Percentiles rank a stretch among this genome's conserved stretches.
These are phyloP conservation scores for Agonopterix subpropinquella DNA, from an alignment of 2,888 invertebrate species.

Conservation along the genomic window DNA sequence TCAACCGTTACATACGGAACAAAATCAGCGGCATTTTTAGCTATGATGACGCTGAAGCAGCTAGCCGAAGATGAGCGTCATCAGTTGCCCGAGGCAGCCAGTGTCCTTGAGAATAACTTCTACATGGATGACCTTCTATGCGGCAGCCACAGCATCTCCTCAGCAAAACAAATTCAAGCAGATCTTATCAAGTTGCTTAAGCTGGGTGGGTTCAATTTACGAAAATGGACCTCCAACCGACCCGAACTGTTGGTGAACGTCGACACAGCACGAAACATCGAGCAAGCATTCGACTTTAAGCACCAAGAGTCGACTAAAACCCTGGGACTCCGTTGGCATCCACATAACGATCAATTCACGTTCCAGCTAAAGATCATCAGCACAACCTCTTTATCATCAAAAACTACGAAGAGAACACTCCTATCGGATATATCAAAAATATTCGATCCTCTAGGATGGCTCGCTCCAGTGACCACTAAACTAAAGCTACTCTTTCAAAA, in stretches of 20 bases:
- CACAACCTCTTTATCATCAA: background rate
- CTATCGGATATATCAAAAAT: conserved; percentile 1
- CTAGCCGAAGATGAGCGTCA: conserved; percentile 1
- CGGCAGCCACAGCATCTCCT: background rate
- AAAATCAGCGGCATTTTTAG: conserved; percentile 1
- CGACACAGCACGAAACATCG: background rate
- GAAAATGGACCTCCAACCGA: conserved; percentile 11
- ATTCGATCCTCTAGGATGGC: conserved; percentile 3
- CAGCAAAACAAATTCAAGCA: background rate
- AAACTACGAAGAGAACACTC: background rate
- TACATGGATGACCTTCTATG: no score
- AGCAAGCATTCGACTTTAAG: conserved; percentile 3
- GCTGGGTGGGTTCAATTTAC: conserved; percentile 12
- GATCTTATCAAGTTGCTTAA: conserved; percentile 9
- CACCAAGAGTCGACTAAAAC: conserved; percentile 7
- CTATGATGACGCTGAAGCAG: conserved; percentile 2
- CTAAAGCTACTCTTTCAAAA: conserved; percentile 7
- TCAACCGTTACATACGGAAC: background rate
- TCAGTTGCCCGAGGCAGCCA: conserved; percentile 1
- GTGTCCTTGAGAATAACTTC: background rate
- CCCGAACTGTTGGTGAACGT: background rate
- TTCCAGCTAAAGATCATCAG: conserved; percentile 5
- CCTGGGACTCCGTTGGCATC: conserved; percentile 7
- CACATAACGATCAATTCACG: conserved; percentile 3
- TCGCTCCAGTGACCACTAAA: conserved; percentile 1